A percentile compares a stretch with the other conserved stretches of the same genome.
Conservation (phyloP, 2,797 vertebrate species). For the Spinus olivaceus region DNA sequence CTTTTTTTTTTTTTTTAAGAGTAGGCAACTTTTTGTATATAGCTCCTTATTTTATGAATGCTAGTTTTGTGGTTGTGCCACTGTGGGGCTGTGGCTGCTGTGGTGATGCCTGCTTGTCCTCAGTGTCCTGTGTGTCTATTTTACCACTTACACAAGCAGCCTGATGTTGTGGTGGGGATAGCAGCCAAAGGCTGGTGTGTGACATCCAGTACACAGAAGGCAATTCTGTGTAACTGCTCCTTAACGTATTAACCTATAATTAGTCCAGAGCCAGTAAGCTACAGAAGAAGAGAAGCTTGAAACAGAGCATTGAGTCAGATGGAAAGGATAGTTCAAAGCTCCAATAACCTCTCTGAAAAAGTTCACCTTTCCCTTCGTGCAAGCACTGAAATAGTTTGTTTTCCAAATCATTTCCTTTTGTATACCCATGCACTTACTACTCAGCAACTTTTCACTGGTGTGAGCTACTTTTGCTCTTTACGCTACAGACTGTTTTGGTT, state of each 20-base stretch:
- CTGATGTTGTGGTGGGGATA: slow-evolving; percentile 71
- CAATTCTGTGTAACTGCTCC: slow-evolving; percentile 58
- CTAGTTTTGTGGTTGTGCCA: slow-evolving; percentile 71
- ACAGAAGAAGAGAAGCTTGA: slow-evolving; percentile 29
- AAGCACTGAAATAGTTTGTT: not conserved
- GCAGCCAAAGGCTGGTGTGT: slow-evolving; percentile 66
- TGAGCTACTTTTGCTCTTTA: not conserved
- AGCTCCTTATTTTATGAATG: slow-evolving; percentile 78
- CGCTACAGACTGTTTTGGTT: not conserved
- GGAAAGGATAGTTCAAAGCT: slow-evolving; percentile 1
- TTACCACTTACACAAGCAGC: slow-evolving; percentile 68
- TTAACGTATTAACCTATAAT: slow-evolving; percentile 68
- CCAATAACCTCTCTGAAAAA: slow-evolving; percentile 9
- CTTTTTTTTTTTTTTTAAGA: slow-evolving; percentile 21
- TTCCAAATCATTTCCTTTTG: not conserved
- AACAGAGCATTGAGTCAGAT: slow-evolving; percentile 9
- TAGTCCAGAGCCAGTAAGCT: slow-evolving; percentile 44
- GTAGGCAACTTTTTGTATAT: slow-evolving; percentile 58
- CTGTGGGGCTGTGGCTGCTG: slow-evolving; percentile 67
- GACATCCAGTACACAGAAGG: slow-evolving; percentile 59
- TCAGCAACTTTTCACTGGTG: not conserved
- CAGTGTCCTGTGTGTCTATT: slow-evolving; percentile 52
- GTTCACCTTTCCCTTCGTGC: not conserved
- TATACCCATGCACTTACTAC: not conserved
- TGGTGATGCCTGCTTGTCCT: slow-evolving; percentile 74